These are phyloP conservation scores for Ursus arctos DNA, from an alignment of 2,113 vertebrate species.

Conservation along the genomic window DNA sequence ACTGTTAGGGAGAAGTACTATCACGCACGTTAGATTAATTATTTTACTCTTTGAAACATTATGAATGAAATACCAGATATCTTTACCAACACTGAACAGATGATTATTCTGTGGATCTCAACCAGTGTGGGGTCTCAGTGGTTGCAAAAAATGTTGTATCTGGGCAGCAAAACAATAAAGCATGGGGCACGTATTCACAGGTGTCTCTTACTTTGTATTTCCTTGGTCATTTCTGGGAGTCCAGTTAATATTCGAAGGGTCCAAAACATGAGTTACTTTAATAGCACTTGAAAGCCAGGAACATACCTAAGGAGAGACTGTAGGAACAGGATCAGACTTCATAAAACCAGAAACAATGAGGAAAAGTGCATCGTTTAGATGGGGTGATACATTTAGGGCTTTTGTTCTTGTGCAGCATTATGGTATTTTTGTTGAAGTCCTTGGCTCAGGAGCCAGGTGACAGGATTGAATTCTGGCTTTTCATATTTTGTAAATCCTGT, in stretches of 20 bases:
- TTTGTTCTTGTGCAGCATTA: neutral
- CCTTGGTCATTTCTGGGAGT: neutral
- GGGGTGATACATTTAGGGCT: neutral
- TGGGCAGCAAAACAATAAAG: neutral
- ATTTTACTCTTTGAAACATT: neutral
- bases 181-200: neutral
- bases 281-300: neutral
- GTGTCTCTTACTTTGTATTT: neutral
- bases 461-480: neutral
- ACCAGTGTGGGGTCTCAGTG: neutral
- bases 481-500: neutral
- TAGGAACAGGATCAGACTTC: neutral
- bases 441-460: neutral
- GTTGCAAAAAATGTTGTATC: neutral
- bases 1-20: neutral
- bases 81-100: neutral
- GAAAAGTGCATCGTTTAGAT: neutral
- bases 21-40: neutral
- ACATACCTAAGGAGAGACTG: neutral
- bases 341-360: neutral
- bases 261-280: neutral
- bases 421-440: neutral
- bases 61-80: conserved; percentile 5
- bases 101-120: neutral
- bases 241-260: neutral